Conservation (phyloP, 2,797 vertebrate species). For the Heteromormyrus szaboi region DNA sequence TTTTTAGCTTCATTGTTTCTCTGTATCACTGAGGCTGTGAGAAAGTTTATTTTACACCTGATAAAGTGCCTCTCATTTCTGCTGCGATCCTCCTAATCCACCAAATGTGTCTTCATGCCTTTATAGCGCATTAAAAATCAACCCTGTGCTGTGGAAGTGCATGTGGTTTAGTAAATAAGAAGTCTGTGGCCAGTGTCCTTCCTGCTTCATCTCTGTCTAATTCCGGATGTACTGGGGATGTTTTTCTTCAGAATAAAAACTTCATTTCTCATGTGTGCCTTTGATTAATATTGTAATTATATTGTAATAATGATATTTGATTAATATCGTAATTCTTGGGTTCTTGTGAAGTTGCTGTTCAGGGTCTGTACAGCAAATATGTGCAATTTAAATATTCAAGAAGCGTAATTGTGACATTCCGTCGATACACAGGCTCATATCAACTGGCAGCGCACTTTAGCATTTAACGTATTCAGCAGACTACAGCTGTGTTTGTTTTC, state of each 20-base stretch:
- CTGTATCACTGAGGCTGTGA: background rate
- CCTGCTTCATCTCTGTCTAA: background rate
- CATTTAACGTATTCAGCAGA: background rate
- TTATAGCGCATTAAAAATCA: background rate
- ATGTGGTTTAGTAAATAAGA: background rate
- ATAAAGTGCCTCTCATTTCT: background rate
- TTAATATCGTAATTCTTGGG: background rate
- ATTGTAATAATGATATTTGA: too few relatives aligned
- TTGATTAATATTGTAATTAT: background rate
- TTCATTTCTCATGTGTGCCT: background rate
- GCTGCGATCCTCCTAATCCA: background rate
- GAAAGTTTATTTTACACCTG: background rate
- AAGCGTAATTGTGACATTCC: too few relatives aligned
- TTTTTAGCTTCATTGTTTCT: background rate
- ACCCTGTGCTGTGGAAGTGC: background rate
- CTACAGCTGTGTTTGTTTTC: conserved; percentile 16
- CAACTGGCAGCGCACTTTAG: background rate
- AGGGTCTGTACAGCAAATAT: too few relatives aligned
- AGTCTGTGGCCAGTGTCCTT: background rate
- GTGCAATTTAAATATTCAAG: background rate
- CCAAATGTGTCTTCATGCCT: background rate
- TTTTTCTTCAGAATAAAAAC: background rate
- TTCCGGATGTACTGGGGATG: background rate
- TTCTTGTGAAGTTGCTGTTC: background rate
- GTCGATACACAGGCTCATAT: background rate